These are phyloP conservation scores for Myathropa florea DNA, from an alignment of 2,888 invertebrate species.

Conservation along the genomic window DNA sequence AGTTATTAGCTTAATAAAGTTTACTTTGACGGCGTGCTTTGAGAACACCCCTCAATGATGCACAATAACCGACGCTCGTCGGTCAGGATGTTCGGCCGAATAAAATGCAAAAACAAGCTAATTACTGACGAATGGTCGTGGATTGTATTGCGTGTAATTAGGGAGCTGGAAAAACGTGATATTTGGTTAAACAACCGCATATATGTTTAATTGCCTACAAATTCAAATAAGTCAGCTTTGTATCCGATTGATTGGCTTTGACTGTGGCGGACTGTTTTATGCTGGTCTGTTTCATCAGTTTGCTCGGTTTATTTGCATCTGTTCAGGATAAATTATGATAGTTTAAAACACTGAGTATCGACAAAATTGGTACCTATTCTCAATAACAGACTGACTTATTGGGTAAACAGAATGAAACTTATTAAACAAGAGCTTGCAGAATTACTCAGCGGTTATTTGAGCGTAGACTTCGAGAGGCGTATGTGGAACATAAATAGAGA, in stretches of 20 bases:
- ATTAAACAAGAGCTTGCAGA: too few species aligned
- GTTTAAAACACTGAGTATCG: not conserved
- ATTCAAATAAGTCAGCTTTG: not conserved
- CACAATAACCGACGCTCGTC: not conserved
- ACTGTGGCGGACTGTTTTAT: not conserved
- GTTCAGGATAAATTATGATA: not conserved
- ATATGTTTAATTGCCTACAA: not conserved
- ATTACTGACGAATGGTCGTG: not conserved
- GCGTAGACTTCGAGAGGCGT: too few species aligned
- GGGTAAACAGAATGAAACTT: too few species aligned
- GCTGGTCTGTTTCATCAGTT: not conserved
- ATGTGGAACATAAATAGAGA: too few species aligned
- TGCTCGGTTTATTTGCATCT: not conserved
- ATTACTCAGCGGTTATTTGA: too few species aligned
- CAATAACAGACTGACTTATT: too few species aligned
- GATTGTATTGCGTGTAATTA: not conserved
- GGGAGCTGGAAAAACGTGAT: not conserved
- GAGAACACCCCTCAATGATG: not conserved
- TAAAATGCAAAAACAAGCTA: too few species aligned
- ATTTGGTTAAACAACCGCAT: too few species aligned
- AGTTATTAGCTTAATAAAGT: conserved; percentile 46
- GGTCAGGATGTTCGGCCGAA: too few species aligned
- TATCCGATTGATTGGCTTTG: not conserved
- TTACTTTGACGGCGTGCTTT: conserved; percentile 10
- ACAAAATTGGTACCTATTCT: too few species aligned